Conservation (phyloP, 2,797 vertebrate genomes). For the Halcyon chelicuti region DNA sequence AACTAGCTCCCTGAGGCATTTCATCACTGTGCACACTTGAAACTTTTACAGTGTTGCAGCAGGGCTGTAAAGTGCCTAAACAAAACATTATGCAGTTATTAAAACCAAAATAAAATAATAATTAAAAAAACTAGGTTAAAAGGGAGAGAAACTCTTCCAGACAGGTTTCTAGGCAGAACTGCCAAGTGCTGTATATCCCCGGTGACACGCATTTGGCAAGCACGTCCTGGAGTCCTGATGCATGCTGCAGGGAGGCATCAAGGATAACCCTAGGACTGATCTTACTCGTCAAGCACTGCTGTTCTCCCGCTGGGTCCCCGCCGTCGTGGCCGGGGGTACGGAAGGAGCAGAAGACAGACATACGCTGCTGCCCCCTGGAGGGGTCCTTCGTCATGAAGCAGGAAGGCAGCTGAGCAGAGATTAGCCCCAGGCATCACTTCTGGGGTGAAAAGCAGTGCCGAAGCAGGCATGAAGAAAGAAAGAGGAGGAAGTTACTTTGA, state of each 20-base stretch:
- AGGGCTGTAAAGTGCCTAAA: neutral
- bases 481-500: neutral
- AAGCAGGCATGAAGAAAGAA: neutral
- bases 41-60: neutral
- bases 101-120: neutral
- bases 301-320: accelerated
- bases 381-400: accelerated
- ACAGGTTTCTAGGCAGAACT: neutral
- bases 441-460: neutral
- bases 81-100: neutral
- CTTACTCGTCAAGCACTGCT: neutral
- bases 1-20: neutral
- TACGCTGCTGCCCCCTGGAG: neutral
- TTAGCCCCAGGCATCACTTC: neutral
- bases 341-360: neutral
- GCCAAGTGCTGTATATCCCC: neutral
- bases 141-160: neutral
- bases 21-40: neutral
- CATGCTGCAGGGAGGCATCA: neutral
- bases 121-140: neutral
- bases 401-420: neutral
- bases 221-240: neutral
- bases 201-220: neutral
- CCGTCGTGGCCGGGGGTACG: accelerated
- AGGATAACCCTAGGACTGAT: neutral